Evolutionary conservation across 2,797 vertebrate genomes (phyloP).

Genomic region (Tadarida brasiliensis): DNA sequence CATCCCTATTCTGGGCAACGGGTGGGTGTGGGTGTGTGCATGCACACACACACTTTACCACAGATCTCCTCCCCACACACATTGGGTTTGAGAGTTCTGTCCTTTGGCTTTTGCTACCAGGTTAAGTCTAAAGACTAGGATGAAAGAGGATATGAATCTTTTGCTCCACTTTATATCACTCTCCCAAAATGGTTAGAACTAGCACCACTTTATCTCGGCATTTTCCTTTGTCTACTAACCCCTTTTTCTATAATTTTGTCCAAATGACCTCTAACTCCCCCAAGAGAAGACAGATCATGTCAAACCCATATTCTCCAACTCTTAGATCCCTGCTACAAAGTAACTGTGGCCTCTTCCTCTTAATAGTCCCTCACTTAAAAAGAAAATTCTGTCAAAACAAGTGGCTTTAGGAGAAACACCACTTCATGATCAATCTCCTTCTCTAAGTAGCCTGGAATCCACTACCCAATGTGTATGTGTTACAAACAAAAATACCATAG

Average conservation of each 20-base stretch:
- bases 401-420: background rate
- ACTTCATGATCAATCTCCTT: constrained; percentile 26
- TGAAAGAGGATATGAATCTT: background rate
- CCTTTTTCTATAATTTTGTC: background rate
- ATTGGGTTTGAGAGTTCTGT: background rate
- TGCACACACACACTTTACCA: background rate
- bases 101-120: background rate
- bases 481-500: background rate
- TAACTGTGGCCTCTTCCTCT: background rate
- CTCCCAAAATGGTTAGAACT: background rate
- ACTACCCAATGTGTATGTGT: background rate
- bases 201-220: background rate
- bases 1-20: background rate
- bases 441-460: background rate
- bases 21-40: too few relatives aligned
- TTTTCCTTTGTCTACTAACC: constrained; percentile 19
- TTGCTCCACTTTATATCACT: background rate
- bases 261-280: background rate
- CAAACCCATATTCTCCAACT: constrained; percentile 6
- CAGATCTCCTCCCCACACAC: background rate
- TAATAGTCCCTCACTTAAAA: background rate
- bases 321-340: background rate
- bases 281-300: background rate
- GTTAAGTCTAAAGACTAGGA: background rate
- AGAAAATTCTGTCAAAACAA: background rate